A percentile compares a stretch with the other conserved stretches of the same genome.
These are phyloP conservation scores for Thamnaconus septentrionalis DNA, from an alignment of 2,113 vertebrate species.

Conservation along the genomic window DNA sequence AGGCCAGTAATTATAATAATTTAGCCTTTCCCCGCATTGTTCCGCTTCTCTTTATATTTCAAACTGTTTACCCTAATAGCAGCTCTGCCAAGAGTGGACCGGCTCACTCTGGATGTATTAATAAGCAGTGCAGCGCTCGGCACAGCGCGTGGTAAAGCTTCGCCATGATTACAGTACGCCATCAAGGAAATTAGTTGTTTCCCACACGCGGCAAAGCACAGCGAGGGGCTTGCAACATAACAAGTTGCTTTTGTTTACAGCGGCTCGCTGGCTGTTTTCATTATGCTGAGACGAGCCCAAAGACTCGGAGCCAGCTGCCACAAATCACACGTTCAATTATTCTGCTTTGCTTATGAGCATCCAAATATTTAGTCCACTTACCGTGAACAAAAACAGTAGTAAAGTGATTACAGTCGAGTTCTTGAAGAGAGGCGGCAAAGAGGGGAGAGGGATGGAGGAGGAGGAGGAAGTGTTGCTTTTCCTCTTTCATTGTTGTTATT, in stretches of 20 bases:
- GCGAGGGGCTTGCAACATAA: constrained; percentile 79
- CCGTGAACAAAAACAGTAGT: constrained; percentile 84
- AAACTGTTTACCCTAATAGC: constrained; percentile 65
- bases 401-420: constrained; percentile 78
- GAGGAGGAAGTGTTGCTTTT: too few relatives aligned
- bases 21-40: constrained; percentile 51
- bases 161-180: constrained; percentile 80
- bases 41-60: constrained; percentile 46
- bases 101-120: constrained; percentile 62
- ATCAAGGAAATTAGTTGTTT: constrained; percentile 85
- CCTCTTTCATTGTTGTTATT: too few relatives aligned
- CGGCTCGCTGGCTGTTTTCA: constrained; percentile 78
- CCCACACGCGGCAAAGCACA: constrained; percentile 66
- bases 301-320: constrained; percentile 80
- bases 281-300: constrained; percentile 74
- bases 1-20: constrained; percentile 70
- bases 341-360: constrained; percentile 82
- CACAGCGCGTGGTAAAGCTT: constrained; percentile 75
- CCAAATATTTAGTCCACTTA: constrained; percentile 92
- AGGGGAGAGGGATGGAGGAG: too few relatives aligned
- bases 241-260: constrained; percentile 86
- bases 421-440: too few relatives aligned
- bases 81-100: constrained; percentile 63
- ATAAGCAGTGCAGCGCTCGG: constrained; percentile 70
- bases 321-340: constrained; percentile 80